Evolutionary conservation across 2,888 invertebrate species (phyloP), one percentile per base, ranked within the genome.

Genomic region (Hipparchia semele): DNA sequence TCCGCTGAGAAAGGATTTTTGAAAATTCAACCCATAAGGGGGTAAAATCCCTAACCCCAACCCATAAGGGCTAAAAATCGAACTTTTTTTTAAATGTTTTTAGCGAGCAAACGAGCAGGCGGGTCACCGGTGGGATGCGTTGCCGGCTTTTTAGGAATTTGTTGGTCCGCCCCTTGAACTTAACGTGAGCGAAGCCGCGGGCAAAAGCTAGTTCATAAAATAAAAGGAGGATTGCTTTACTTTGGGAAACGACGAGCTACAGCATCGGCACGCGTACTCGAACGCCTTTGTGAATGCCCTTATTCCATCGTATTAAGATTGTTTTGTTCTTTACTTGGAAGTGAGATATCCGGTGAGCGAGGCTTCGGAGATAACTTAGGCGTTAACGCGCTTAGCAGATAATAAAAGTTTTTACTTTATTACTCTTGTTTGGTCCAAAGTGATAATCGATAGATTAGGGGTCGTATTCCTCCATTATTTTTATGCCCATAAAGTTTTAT

Each of bases 281-380:
- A 69, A 66, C 39, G 69, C 60, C 64, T 75, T 71, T 75, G 73
- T 75, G 62, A 69, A 69, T 71, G 59, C 62, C 59, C 64, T 68
- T 71, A 73, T 68, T 65, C 76, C 61, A 78, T 85, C 81, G 83
- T 86, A 84, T 83, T 83, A 85, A 81, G 78, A 80, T 80, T 80
- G 83, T 85, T 85, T 89, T 91, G 87, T 88, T 86, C 86, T 86
- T 82, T 87, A 87, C 89, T 84, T 83, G 86, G 90, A 90, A 90
- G 86, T 86, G 88, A 85, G 84, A 89, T 87, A 87, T 90, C 90
- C 90, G 88, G 89, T 87, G 82, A 59, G 60, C 12, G 60, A 69
- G 68, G 71, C 69, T 71, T 62, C 61, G 59, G 67, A 75, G 68
- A 71, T 77, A 72, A 70, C 59, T 70, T 60, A 45, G 12, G 64